Evolutionary conservation across 2,113 vertebrate species (phyloP), one percentile per base, ranked within the genome.

Genomic region (Gadus chalcogrammus): DNA sequence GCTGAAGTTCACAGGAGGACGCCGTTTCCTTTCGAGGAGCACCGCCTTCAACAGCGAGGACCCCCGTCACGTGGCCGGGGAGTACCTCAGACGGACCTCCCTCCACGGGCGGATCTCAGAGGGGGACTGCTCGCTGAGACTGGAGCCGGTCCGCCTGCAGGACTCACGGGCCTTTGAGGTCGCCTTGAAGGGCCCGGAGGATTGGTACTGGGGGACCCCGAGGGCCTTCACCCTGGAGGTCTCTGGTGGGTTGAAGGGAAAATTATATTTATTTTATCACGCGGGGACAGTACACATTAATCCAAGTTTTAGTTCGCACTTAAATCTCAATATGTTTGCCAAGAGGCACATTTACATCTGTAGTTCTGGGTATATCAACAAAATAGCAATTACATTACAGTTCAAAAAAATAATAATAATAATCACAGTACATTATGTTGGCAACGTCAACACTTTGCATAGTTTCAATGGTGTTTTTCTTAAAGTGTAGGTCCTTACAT

Each of bases 91-190:
- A 5, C 87, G 92, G 15, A 71, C 79, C 0, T 73, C 80, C 0
- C 81, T 92, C 27, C 56, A 68, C 3, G 92, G 93, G n/a, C 62
- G 63, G 67, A 72, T 78, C 0, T 27, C 72, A 12, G 59, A 76
- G 2, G 92, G 92, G 15, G 90, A 94, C 85, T 94, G 93, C 69
- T 92, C 92, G 0, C 69, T 94, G 75, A 90, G 66, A 79, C 82
- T 94, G 0, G 76, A 82, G 9, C 61, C 67, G 3, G 69, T 93
- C 60, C 81, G 69, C 0, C 67, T 6, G 16, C 71, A 84, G 5
- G 91, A 93, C 61, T 64, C 85, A 0, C 67, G 53, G 55, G 5
- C 18, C 3, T 91, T 90, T 63, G 85, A 91, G 69, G 58, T 92
- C 0, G 64, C 86, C 63, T 66, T 92, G 52, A 92, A 88, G 79